Evolutionary conservation across 2,888 invertebrate genomes (phyloP).

Genomic region (Endotricha flammealis): DNA sequence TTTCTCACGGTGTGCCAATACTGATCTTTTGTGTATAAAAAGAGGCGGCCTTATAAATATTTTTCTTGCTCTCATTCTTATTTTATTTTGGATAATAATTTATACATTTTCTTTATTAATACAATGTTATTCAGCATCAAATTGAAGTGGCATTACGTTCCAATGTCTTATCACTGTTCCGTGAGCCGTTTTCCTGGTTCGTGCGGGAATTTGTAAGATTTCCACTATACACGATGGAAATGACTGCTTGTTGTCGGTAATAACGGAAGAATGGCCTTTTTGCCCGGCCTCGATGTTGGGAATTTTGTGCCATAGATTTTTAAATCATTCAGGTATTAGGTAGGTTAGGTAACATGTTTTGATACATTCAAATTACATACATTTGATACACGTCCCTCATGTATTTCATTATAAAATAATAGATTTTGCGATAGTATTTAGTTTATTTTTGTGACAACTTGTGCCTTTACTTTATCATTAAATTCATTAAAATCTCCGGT

Average conservation of each 20-base stretch:
- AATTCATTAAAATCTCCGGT: neutral
- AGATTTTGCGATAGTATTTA: no score
- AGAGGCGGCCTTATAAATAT: no score
- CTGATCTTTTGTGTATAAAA: no score
- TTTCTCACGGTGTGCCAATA: no score
- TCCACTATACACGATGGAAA: slow-evolving; percentile 30
- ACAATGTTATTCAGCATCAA: slow-evolving; percentile 1
- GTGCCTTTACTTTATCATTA: neutral
- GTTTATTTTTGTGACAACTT: no score
- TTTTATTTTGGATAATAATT: no score
- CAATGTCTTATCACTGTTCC: slow-evolving; percentile 37
- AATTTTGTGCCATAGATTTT: neutral
- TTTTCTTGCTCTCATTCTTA: no score
- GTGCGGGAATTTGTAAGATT: slow-evolving; percentile 45
- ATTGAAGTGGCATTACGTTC: slow-evolving; percentile 19
- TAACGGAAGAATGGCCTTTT: slow-evolving; percentile 11
- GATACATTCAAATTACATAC: no score
- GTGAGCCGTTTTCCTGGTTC: slow-evolving; percentile 32
- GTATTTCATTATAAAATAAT: no score
- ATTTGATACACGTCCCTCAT: no score
- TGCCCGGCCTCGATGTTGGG: neutral
- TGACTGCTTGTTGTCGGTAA: slow-evolving; percentile 31
- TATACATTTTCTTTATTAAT: neutral
- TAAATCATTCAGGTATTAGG: no score
- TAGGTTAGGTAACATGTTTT: no score